Conservation (phyloP, 1,140 invertebrate species). For the Ips nitidus region DNA sequence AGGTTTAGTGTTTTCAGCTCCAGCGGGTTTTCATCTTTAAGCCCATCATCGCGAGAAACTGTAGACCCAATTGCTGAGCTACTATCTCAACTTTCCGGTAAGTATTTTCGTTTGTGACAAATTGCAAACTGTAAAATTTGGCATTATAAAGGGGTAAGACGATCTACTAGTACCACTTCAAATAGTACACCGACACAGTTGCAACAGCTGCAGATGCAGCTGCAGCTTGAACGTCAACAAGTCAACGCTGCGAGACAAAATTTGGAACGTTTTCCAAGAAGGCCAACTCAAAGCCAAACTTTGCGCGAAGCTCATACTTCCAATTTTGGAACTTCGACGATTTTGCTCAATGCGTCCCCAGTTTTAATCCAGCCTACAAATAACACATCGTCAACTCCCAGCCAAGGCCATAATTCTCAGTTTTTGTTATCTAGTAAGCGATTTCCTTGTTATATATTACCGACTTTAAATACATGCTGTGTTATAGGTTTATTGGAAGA, state of each 20-base stretch:
- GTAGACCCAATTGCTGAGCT: slow-evolving; percentile 95
- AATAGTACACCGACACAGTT: slow-evolving; percentile 71
- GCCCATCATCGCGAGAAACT: slow-evolving; percentile 83
- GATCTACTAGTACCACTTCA: slow-evolving; percentile 61
- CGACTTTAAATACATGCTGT: background rate
- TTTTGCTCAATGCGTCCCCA: slow-evolving; percentile 48
- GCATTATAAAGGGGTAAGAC: slow-evolving; percentile 66
- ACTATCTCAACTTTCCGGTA: slow-evolving; percentile 80
- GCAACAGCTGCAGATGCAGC: slow-evolving; percentile 87
- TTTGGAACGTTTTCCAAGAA: slow-evolving; percentile 80
- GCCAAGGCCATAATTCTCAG: slow-evolving; percentile 42
- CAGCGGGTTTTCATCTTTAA: slow-evolving; percentile 75
- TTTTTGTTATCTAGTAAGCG: slow-evolving; percentile 46
- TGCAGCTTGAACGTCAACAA: slow-evolving; percentile 84
- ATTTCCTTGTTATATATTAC: background rate
- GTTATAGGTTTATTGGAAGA: slow-evolving; percentile 45
- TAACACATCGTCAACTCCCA: slow-evolving; percentile 41
- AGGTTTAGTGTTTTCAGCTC: slow-evolving; percentile 60
- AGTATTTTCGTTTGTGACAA: background rate
- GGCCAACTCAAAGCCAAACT: slow-evolving; percentile 60
- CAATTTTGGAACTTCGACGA: slow-evolving; percentile 44
- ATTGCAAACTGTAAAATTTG: slow-evolving; percentile 1
- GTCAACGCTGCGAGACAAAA: slow-evolving; percentile 80
- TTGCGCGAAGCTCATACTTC: slow-evolving; percentile 42
- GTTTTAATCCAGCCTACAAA: slow-evolving; percentile 43